Conservation (phyloP, 2,113 vertebrate species). For the Acinonyx jubatus region DNA sequence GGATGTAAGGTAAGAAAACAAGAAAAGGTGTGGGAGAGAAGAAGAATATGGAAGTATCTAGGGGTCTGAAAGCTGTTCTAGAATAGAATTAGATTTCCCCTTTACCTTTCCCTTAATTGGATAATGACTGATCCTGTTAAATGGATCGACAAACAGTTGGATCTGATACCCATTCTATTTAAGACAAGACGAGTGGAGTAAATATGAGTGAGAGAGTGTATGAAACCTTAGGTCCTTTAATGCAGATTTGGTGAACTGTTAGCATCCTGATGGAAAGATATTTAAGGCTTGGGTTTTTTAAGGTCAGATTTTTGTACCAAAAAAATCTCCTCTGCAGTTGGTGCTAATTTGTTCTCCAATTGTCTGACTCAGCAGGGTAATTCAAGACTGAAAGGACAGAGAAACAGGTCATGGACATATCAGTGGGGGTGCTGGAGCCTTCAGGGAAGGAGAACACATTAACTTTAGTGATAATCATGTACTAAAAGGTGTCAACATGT, state of each 20-base stretch:
- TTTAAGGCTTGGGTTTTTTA: not conserved
- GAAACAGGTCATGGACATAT: not conserved
- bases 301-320: constrained; percentile 30
- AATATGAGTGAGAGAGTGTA: not conserved
- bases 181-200: not conserved
- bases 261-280: not conserved
- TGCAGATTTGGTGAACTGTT: not conserved
- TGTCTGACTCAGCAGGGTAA: constrained; percentile 43
- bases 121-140: not conserved
- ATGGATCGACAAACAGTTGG: not conserved
- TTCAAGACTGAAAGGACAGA: not conserved
- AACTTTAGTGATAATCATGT: not conserved
- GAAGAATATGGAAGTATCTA: not conserved
- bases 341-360: constrained; percentile 30
- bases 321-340: not conserved
- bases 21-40: not conserved
- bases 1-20: not conserved
- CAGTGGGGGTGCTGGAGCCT: not conserved
- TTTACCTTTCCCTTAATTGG: not conserved
- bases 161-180: not conserved
- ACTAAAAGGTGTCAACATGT: not conserved
- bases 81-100: not conserved
- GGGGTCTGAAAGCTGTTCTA: not conserved
- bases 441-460: not conserved
- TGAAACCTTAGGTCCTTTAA: not conserved